Evolutionary conservation across 2,888 invertebrate genomes (phyloP), one percentile per base, ranked within the genome.

Genomic region (Rugalucina vietnamica): DNA sequence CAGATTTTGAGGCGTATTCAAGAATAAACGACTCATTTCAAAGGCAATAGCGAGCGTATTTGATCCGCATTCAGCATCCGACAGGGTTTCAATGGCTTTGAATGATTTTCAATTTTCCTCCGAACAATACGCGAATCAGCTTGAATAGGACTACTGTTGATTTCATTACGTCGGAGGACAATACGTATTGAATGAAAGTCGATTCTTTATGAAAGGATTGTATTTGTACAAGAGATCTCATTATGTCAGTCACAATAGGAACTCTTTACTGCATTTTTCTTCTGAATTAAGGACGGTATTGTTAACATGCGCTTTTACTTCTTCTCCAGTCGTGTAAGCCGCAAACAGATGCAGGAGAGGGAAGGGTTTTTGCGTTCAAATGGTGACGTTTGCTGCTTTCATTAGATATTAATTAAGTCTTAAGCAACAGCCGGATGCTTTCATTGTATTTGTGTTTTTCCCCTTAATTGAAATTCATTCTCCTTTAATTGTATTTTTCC

Each of bases 51-150:
- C 86, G 85, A 78, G 87, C 72, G 81, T 88, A 88, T 91, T 93
- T 92, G 90, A 90, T 86, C 86, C 79, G 57, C 82, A 87, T 85
- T 89, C 91, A 91, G 90, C 77, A 81, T 87, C 85, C 82, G 78
- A 82, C 88, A 86, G 88, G 60, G 89, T 81, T 76, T 90, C 91
- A 88, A 92, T 90, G 87, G 89, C 84, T 85, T 81, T 91, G 91
- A 93, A 93, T 92, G 92, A 92, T 93, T 93, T 93, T 93, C 93
- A 93, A 93, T 93, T 93, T 93, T 93, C 91, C 87, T 71, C 65
- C 84, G 89, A 84, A 93, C 93, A 93, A 93, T 92, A 81, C 89
- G 77, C 88, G 90, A 93, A 93, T 93, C 93, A 91, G 90, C 75
- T 79, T 90, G 89, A 91, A 92, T 93, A 87, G 89, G 82, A 82